Percentiles rank a stretch among this genome's conserved stretches.
Conservation (phyloP, 2,113 vertebrate genomes). For the Aptenodytes patagonicus region DNA sequence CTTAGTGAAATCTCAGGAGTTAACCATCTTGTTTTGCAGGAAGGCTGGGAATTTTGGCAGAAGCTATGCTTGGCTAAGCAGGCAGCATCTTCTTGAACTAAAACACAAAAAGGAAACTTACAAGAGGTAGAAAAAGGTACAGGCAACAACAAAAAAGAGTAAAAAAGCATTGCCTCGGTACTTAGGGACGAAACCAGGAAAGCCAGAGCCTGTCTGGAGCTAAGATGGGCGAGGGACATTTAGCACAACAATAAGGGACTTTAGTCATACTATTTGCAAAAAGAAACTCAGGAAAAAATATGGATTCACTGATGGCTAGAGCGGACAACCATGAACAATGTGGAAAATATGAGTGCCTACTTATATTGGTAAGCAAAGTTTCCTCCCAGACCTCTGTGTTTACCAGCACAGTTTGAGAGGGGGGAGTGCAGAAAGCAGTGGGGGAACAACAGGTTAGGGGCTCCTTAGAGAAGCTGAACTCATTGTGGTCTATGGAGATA, state of each 20-base stretch:
- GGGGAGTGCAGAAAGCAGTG: not conserved
- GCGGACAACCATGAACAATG: too few species aligned
- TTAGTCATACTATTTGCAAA: not conserved
- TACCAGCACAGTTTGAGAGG: not conserved
- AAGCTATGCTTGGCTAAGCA: not conserved
- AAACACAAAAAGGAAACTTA: not conserved
- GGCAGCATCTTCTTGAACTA: not conserved
- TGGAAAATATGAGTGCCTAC: not conserved
- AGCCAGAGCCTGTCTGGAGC: not conserved
- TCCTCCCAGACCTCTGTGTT: not conserved
- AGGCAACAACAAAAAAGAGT: too few species aligned
- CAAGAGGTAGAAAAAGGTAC: not conserved
- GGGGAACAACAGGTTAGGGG: not conserved
- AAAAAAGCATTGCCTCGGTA: not conserved
- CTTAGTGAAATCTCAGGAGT: not conserved
- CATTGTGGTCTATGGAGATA: fast-evolving
- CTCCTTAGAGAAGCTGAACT: not conserved
- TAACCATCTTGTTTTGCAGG: not conserved
- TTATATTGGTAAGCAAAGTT: not conserved
- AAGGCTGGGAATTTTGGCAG: not conserved
- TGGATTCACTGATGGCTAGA: not conserved
- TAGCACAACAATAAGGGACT: not conserved
- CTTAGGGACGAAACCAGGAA: not conserved
- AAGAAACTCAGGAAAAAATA: not conserved
- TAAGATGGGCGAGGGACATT: not conserved